phyloP scores from a whole-genome alignment of 2,888 invertebrate species.

The Caenorhabditis parvicauda region DNA sequence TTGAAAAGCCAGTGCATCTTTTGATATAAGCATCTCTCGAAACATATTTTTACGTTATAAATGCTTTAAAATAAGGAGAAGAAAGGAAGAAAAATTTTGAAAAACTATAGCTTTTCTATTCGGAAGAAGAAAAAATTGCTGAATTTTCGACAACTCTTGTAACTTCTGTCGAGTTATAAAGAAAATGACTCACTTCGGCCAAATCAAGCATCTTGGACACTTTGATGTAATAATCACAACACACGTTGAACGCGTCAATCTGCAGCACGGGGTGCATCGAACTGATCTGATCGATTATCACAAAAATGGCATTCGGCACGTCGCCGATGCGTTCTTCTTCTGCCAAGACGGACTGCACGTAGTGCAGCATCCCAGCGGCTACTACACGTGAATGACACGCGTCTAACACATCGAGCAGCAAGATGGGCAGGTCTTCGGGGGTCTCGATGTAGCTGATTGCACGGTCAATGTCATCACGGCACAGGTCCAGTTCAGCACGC shows the following conservation, averaged over 20 bases:
- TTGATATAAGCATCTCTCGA: too few species aligned
- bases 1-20: too few species aligned
- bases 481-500: not conserved
- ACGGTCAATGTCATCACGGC: not conserved
- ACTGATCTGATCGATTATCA: slow-evolving; percentile 39
- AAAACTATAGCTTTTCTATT: too few species aligned
- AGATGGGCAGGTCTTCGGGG: slow-evolving; percentile 22
- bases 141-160: too few species aligned
- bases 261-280: slow-evolving; percentile 28
- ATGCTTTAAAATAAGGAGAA: too few species aligned
- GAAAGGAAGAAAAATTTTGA: too few species aligned
- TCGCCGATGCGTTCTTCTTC: slow-evolving; percentile 10
- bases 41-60: too few species aligned
- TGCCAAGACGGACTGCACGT: slow-evolving; percentile 11
- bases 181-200: slow-evolving; percentile 26
- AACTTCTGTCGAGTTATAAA: not conserved
- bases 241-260: slow-evolving; percentile 31
- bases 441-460: not conserved
- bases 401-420: slow-evolving; percentile 14
- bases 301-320: slow-evolving; percentile 23
- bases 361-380: slow-evolving; percentile 27
- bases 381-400: slow-evolving; percentile 18
- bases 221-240: slow-evolving; percentile 32
- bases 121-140: too few species aligned
- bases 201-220: slow-evolving; percentile 27